Evolutionary conservation across 2,888 invertebrate species (phyloP).

Genomic region (Sycophila texana): DNA sequence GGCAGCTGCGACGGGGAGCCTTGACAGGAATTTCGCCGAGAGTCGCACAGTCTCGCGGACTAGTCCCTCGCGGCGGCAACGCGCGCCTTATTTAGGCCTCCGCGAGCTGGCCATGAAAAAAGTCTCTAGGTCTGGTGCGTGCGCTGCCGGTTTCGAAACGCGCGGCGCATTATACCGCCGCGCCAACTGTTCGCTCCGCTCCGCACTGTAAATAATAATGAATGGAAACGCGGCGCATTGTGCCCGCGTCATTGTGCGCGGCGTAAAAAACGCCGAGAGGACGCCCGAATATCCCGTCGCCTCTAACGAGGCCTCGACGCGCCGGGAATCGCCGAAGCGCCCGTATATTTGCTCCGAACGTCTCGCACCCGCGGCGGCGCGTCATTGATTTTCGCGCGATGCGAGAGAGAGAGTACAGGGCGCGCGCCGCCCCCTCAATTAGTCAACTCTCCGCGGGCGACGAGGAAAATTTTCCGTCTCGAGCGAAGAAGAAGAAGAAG

Average conservation of each 20-base stretch:
- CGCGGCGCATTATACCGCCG: background rate
- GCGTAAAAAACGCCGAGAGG: too few species aligned
- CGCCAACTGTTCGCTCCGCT: too few species aligned
- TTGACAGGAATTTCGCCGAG: slow-evolving; percentile 11
- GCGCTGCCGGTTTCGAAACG: background rate
- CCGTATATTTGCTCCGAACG: too few species aligned
- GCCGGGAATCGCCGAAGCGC: too few species aligned
- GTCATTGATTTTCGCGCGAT: background rate
- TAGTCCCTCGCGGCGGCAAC: background rate
- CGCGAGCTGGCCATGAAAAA: slow-evolving; percentile 24
- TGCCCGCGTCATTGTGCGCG: background rate
- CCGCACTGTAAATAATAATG: too few species aligned
- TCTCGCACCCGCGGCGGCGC: background rate
- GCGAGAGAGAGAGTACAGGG: too few species aligned
- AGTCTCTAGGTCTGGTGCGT: slow-evolving; percentile 22
- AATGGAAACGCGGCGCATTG: too few species aligned
- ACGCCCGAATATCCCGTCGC: too few species aligned
- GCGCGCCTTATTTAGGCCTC: slow-evolving; percentile 26
- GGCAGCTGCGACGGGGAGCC: background rate
- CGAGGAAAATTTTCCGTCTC: background rate
- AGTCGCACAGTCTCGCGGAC: background rate
- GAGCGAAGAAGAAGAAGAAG: background rate
- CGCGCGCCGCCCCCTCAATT: too few species aligned
- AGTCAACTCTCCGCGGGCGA: background rate
- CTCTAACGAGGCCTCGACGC: too few species aligned